Base-by-base conservation (phyloP, 2,113 vertebrate species). In the Engystomops pustulosus region DNA sequence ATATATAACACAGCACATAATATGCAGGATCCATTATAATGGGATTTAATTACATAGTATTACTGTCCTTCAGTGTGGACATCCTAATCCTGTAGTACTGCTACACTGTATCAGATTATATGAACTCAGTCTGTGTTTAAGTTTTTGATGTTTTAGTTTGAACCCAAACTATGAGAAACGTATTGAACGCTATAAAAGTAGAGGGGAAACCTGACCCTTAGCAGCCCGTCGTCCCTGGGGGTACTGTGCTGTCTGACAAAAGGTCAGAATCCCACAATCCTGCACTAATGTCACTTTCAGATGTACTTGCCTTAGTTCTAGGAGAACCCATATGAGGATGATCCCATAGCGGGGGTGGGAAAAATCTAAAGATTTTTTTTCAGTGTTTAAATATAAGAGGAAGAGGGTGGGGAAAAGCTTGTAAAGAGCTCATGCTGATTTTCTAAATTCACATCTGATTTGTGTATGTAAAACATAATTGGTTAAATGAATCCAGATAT, bases 401-500 rank as follows among this genome's bases (percentile, higher is more conserved):
- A 53, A 36, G 79, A 17, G 67, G 79, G 20, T 25, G n/a, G 65
- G 49, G 34, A 23, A 20, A 27, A 1, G 14, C 51, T 55, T 25
- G 3, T 38, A 15, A n/a, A 55, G 12, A n/a, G 41, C 67, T 41
- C 32, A n/a, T 27, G 62, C 79, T 55, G 47, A 7, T 55, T 49
- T 81, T 81, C 23, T 81, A 68, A 36, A 38, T 60, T 58, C 51
- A 78, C 51, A 78, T 78, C 45, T 53, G 30, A 80, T 80, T 51
- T 69, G 25, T 55, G 65, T 53, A 65, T 71, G 62, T 69, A 38
- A 80, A 65, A 67, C 41, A 80, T 80, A 81, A 81, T 55, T 53
- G 67, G 30, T 18, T 70, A 51, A 81, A 70, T 81, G 65, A 70
- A 36, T 81, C 79, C 79, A 81, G 65, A 81, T 71, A 51, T 55